These are phyloP conservation scores for Agriopis leucophaearia DNA, from an alignment of 2,888 invertebrate genomes.

Conservation along the genomic window DNA sequence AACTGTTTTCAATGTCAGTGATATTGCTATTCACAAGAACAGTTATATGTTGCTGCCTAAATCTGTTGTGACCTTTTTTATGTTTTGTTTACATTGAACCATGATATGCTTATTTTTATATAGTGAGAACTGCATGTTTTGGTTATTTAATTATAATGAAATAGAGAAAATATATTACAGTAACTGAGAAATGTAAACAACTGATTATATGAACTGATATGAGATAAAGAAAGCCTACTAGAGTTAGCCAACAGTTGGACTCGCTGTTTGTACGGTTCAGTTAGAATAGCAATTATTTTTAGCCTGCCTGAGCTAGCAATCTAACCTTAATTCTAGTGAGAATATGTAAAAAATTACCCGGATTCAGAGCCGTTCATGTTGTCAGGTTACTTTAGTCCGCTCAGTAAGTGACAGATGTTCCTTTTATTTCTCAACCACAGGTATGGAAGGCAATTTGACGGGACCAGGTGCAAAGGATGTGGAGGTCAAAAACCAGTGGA, in stretches of 20 bases:
- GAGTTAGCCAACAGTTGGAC: neutral
- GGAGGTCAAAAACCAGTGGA: slow-evolving; percentile 61
- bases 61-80: too few relatives aligned
- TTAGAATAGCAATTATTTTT: slow-evolving; percentile 17
- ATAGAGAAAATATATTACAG: too few relatives aligned
- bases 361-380: slow-evolving; percentile 93
- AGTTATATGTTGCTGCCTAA: too few relatives aligned
- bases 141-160: neutral
- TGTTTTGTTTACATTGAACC: too few relatives aligned
- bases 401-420: slow-evolving; percentile 57
- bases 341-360: slow-evolving; percentile 86
- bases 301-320: slow-evolving; percentile 22
- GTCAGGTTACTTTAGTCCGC: slow-evolving; percentile 56
- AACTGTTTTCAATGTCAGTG: too few relatives aligned
- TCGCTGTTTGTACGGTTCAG: slow-evolving; percentile 5
- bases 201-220: slow-evolving; percentile 3
- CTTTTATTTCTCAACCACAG: slow-evolving; percentile 59
- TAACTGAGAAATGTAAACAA: slow-evolving; percentile 5
- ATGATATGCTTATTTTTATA: too few relatives aligned
- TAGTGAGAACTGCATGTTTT: neutral
- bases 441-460: slow-evolving; percentile 56
- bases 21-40: too few relatives aligned
- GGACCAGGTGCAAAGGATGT: slow-evolving; percentile 65
- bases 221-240: slow-evolving; percentile 6
- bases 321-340: slow-evolving; percentile 28